phyloP scores from a whole-genome alignment of 2,113 vertebrate species.

The Seriola aureovittata region DNA sequence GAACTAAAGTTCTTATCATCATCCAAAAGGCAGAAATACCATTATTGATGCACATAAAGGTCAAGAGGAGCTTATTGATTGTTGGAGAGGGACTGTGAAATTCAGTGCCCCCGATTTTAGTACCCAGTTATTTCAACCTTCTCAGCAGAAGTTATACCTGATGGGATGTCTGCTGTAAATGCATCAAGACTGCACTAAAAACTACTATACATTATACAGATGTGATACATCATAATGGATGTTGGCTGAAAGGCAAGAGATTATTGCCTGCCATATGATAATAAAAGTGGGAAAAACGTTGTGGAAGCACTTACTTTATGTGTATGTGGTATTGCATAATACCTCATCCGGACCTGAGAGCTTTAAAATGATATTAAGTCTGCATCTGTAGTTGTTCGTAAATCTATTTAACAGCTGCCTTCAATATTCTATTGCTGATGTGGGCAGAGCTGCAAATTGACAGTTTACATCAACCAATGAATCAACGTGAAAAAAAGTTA shows the following conservation, averaged over 20 bases:
- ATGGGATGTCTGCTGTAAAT: conserved; percentile 38
- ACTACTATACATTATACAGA: conserved; percentile 41
- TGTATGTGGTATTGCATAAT: conserved; percentile 40
- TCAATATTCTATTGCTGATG: neutral
- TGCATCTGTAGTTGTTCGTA: conserved; percentile 40
- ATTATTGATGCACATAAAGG: conserved; percentile 78
- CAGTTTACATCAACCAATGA: neutral
- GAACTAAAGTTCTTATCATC: conserved; percentile 62
- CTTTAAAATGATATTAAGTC: conserved; percentile 55
- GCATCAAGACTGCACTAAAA: conserved; percentile 22
- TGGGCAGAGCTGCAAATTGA: conserved; percentile 17
- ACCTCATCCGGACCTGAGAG: conserved; percentile 37
- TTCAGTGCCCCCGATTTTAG: conserved; percentile 51
- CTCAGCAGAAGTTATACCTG: conserved; percentile 28
- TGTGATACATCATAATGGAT: conserved; percentile 44
- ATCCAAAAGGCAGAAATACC: conserved; percentile 72
- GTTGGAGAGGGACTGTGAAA: conserved; percentile 52
- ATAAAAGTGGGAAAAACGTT: conserved; percentile 39
- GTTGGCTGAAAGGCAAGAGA: conserved; percentile 44
- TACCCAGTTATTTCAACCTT: conserved; percentile 21
- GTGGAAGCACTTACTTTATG: conserved; percentile 34
- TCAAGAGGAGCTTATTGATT: conserved; percentile 77
- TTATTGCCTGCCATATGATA: conserved; percentile 54
- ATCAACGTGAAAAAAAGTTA: neutral
- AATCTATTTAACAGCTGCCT: conserved; percentile 43